Evolutionary conservation across 1,140 invertebrate species (phyloP), one percentile per base, ranked within the genome.

Genomic region (Pseudomyrmex concolor): DNA sequence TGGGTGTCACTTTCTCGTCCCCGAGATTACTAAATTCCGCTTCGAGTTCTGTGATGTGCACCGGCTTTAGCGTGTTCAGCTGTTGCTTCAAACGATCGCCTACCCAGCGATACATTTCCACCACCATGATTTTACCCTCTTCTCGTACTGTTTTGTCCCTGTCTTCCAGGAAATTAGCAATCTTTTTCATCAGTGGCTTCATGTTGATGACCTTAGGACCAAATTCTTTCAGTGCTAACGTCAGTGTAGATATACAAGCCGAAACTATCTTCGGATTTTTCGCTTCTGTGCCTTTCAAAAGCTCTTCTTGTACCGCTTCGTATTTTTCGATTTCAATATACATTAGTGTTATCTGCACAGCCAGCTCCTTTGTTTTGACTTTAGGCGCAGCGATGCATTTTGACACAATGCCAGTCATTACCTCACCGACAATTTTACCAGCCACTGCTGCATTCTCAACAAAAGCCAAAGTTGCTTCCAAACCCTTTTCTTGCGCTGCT

Each of bases 281-380:
- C 78, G 97, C 96, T 86, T 99, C 98, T 92, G 99, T 97, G 43
- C 98, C 98, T 94, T 99, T 99, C 3, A 99, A 94, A 7, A 99
- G 94, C 94, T 99, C 98, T 90, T 99, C 98, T 92, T 97, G 95
- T 0, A 98, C 98, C 55, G 96, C 93, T 88, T 99, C 98, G 84
- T 98, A 97, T 93, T 99, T 99, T 91, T 99, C 99, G 88, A 99
- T 98, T 95, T 99, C 98, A 89, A 99, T 96, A 91, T 97, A 99
- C 97, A 99, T 98, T 62, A 99, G 95, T 2, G 96, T 96, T 74
- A 99, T 96, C 93, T 99, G 98, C 57, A 97, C 94, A 8, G 98
- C 97, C 15, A 98, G 94, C 84, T 99, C 98, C 94, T 97, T 98
- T 2, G 98, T 99, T 93, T 98, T 99, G 1, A 97, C 96, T 95